Evolutionary conservation across 2,888 invertebrate species (phyloP).

Genomic region (Digitonthophagus gazella): DNA sequence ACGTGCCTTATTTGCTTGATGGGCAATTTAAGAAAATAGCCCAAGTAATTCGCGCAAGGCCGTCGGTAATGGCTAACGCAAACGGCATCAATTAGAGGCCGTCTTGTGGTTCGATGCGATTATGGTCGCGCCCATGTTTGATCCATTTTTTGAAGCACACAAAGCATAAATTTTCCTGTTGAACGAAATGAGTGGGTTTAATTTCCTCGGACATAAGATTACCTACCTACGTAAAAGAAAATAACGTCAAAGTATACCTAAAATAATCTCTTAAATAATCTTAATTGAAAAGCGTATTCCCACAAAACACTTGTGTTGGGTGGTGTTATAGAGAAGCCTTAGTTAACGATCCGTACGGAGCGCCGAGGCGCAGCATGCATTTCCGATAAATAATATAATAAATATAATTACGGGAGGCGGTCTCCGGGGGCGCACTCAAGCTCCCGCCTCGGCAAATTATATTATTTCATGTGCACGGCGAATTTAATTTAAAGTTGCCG

Average conservation of each 20-base stretch:
- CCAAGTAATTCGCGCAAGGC: neutral
- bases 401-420: conserved; percentile 40
- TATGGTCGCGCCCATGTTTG: neutral
- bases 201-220: neutral
- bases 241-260: too few relatives aligned
- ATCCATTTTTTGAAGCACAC: neutral
- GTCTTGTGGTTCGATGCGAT: neutral
- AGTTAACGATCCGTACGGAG: neutral
- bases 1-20: neutral
- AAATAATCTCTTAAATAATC: too few relatives aligned
- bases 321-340: neutral
- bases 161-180: neutral
- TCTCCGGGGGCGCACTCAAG: conserved; percentile 11
- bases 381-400: conserved; percentile 41
- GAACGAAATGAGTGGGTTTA: too few relatives aligned
- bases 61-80: neutral
- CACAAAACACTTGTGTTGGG: neutral
- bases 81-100: neutral
- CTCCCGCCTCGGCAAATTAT: conserved; percentile 36
- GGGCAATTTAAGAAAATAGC: neutral
- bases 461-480: conserved; percentile 41
- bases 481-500: conserved; percentile 42
- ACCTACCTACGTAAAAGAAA: too few relatives aligned
- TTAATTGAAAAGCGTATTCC: neutral
- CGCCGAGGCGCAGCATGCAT: conserved; percentile 29